Evolutionary conservation across 2,797 vertebrate species (phyloP).

Genomic region (Helarctos malayanus): DNA sequence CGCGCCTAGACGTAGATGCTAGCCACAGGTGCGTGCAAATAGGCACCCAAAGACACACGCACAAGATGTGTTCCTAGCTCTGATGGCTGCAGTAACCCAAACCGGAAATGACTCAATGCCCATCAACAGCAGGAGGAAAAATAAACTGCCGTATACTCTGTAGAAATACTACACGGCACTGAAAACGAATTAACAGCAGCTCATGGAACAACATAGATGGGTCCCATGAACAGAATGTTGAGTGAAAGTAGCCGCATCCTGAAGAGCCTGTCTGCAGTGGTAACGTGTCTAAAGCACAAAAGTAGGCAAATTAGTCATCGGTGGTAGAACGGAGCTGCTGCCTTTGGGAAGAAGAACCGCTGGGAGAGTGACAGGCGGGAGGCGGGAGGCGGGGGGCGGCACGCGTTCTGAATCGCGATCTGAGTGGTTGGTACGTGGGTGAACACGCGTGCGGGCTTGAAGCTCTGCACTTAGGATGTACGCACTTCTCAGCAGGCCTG

Average conservation of each 20-base stretch:
- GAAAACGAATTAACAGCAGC: not conserved
- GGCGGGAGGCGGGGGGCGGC: not conserved
- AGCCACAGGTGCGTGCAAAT: not conserved
- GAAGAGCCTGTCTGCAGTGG: not conserved
- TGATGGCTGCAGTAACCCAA: not conserved
- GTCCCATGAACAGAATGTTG: not conserved
- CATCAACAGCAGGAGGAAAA: not conserved
- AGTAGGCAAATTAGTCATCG: not conserved
- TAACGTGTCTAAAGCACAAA: not conserved
- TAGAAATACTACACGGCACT: not conserved
- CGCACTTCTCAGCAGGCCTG: not conserved
- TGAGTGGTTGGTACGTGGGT: not conserved
- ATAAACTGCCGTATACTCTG: not conserved
- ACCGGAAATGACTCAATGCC: not conserved
- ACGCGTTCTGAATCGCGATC: not conserved
- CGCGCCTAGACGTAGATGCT: not conserved
- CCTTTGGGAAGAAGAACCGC: not conserved
- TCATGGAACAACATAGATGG: no score
- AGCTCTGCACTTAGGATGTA: not conserved
- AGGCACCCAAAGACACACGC: accelerated
- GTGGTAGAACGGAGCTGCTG: not conserved
- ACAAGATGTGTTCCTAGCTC: not conserved
- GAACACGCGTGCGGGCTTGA: not conserved
- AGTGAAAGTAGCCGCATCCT: not conserved
- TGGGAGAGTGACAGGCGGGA: not conserved